Conservation (phyloP, 2,113 vertebrate genomes). For the Nerophis lumbriciformis region DNA sequence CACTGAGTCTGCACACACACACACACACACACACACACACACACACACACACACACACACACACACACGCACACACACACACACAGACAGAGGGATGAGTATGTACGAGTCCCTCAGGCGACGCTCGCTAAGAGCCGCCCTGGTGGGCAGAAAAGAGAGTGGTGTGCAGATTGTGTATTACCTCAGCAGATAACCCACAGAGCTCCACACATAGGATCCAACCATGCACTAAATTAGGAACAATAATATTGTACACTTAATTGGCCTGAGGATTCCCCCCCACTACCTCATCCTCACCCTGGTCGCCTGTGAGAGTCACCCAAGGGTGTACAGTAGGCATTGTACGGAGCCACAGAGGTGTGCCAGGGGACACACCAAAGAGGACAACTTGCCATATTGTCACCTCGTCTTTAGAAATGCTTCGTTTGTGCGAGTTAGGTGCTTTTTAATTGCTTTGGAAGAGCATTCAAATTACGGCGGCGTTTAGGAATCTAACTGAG, state of each 20-base stretch:
- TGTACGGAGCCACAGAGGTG: constrained; percentile 43
- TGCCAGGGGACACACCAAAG: constrained; percentile 34
- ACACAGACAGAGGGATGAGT: constrained; percentile 73
- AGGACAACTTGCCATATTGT: constrained; percentile 10
- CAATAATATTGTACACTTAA: constrained; percentile 91
- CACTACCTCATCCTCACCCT: constrained; percentile 2
- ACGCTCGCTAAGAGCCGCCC: constrained; percentile 92
- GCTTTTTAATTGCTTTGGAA: not conserved
- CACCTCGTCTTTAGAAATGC: not conserved
- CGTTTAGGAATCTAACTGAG: not conserved
- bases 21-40: no score
- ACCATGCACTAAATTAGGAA: constrained; percentile 99
- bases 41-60: not conserved
- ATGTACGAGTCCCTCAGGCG: constrained; percentile 90
- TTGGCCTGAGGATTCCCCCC: constrained; percentile 71
- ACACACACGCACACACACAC: constrained; percentile 13
- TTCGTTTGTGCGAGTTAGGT: not conserved
- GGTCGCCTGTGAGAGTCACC: constrained; percentile 49
- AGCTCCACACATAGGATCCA: constrained; percentile 91
- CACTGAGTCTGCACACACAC: no score
- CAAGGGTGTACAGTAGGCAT: constrained; percentile 59
- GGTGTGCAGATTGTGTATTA: constrained; percentile 95
- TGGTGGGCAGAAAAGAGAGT: constrained; percentile 76
- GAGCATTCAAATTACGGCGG: not conserved
- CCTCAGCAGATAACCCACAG: constrained; percentile 92